Base-by-base conservation (phyloP, 2,797 vertebrate genomes). In the Enoplosus armatus region DNA sequence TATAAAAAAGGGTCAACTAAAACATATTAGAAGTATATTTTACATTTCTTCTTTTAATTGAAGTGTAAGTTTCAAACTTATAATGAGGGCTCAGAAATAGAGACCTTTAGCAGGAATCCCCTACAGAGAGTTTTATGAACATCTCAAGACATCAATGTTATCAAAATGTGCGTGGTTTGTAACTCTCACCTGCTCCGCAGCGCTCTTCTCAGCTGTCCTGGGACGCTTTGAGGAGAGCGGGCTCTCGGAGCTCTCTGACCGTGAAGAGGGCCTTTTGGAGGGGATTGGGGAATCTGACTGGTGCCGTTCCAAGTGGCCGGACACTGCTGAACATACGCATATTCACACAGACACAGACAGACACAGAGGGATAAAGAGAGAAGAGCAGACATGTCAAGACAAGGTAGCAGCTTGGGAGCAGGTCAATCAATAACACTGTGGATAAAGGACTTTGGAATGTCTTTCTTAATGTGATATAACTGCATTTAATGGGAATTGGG, bases 201-300 rank as follows among this genome's bases (percentile, higher is more conserved):
- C 94, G 84, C 94, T 94, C 94, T 99, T 98, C 86, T 99, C 98
- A 2, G 96, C 90, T 63, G 97, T 95, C 94, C 96, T 97, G 53
- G 97, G 96, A 93, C 97, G 96, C 90, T 99, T 99, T 3, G 96
- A 96, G 90, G 97, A 94, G 56, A 97, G 94, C 47, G 95, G 95
- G 3, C 95, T 97, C 90, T 98, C 98, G 0, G 92, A 91, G 29
- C 95, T 93, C 92, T 96, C 97, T 16, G 96, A 95, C 85, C 95
- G 94, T 53, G 97, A 97, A 0, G 96, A 94, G 76, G 96, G 93
- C 90, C 97, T 95, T 90, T 98, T 99, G 82, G 97, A 96, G 89
- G 97, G 91, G 59, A 95, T 85, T 4, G 97, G 96, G 87, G 96
- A 96, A 70, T 97, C 97, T 3, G 97, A 94, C 93, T 95, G 95